These are phyloP conservation scores for Craterocephalus amniculus DNA, from an alignment of 2,797 vertebrate genomes.

Conservation along the genomic window DNA sequence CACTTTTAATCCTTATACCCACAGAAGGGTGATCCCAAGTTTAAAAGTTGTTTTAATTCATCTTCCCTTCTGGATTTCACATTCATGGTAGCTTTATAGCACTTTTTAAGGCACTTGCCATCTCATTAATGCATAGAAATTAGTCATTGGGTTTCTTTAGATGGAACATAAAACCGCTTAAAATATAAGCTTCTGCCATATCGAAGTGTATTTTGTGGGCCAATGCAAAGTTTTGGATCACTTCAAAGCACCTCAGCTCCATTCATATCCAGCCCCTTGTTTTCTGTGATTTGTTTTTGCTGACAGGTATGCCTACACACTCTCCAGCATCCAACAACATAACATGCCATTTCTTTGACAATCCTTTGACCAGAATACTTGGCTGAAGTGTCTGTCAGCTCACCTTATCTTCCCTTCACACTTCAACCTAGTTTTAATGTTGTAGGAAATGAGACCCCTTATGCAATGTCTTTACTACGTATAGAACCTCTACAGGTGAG, in stretches of 20 bases:
- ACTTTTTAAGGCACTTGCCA: neutral
- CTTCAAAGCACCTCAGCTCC: conserved; percentile 60
- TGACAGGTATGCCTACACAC: conserved; percentile 59
- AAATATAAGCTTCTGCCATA: conserved; percentile 23
- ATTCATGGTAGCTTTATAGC: neutral
- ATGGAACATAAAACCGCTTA: neutral
- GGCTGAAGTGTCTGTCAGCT: conserved; percentile 60
- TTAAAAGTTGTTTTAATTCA: neutral
- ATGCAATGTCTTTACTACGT: conserved; percentile 20
- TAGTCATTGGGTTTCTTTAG: conserved; percentile 16
- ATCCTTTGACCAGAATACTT: conserved; percentile 69
- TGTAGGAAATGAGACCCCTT: conserved; percentile 54
- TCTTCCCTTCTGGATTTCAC: conserved; percentile 6
- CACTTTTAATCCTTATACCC: neutral
- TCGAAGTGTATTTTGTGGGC: conserved; percentile 51
- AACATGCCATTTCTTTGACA: conserved; percentile 70
- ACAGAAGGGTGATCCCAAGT: neutral
- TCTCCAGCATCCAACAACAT: conserved; percentile 70
- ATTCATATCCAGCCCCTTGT: conserved; percentile 50
- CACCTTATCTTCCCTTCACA: conserved; percentile 62
- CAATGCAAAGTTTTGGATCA: conserved; percentile 56
- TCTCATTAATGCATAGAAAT: neutral
- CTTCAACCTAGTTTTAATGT: conserved; percentile 49
- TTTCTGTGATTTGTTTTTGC: conserved; percentile 66
- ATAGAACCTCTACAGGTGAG: conserved; percentile 17